Percentiles rank a stretch among this genome's conserved stretches.
These are phyloP conservation scores for Buathra laborator DNA, from an alignment of 2,888 invertebrate species.

Conservation along the genomic window DNA sequence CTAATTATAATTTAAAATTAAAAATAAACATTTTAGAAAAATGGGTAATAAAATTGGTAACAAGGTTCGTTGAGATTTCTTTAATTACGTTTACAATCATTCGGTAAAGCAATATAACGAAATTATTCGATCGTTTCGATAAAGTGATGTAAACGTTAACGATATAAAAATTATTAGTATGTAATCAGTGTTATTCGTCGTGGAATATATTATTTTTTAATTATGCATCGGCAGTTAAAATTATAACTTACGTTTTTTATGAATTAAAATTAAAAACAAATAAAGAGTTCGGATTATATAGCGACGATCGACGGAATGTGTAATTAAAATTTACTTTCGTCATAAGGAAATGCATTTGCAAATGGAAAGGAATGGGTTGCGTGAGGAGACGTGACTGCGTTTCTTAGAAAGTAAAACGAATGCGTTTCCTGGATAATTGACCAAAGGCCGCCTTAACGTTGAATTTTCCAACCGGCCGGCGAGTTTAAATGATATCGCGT, in stretches of 20 bases:
- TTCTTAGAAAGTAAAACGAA: constrained; percentile 16
- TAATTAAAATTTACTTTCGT: not conserved
- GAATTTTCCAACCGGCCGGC: not conserved
- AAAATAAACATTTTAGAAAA: constrained; percentile 7
- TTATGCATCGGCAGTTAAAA: not conserved
- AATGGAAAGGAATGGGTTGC: not conserved
- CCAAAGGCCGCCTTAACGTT: not conserved
- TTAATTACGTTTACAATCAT: not conserved
- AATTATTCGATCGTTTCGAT: not conserved
- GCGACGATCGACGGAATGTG: not conserved
- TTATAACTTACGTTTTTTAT: not conserved
- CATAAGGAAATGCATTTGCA: not conserved
- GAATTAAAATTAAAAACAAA: constrained; percentile 1
- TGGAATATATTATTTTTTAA: not conserved
- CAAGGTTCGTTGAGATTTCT: constrained; percentile 34
- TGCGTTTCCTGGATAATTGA: not conserved
- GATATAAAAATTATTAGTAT: not conserved
- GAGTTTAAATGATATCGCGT: not conserved
- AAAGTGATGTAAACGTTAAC: not conserved
- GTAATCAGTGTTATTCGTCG: not conserved
- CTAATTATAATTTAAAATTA: not conserved
- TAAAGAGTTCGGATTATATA: not conserved
- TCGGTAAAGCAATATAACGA: not conserved
- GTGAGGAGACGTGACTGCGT: constrained; percentile 10
- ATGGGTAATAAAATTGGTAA: constrained; percentile 56